Percentiles rank a stretch among this genome's conserved stretches.
phyloP scores from a whole-genome alignment of 2,113 vertebrate species.

The Cygnus buccinator region DNA sequence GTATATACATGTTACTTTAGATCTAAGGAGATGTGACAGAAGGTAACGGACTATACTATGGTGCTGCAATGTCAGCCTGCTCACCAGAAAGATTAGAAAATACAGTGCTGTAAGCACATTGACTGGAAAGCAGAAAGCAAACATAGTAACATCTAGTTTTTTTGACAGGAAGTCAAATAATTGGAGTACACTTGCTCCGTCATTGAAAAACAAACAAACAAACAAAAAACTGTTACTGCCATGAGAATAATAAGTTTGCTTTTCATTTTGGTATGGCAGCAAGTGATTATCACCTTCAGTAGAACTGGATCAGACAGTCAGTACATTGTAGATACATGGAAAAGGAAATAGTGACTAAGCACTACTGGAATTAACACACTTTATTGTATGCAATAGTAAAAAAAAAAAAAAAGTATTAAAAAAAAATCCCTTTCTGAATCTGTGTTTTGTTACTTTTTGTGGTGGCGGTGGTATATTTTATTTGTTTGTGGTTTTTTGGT shows the following conservation, averaged over 20 bases:
- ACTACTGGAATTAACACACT: not conserved
- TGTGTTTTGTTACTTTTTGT: not conserved
- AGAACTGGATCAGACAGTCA: not conserved
- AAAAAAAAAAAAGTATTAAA: not conserved
- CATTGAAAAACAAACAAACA: not conserved
- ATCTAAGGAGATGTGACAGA: constrained; percentile 43
- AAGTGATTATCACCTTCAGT: constrained; percentile 4
- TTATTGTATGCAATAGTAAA: not conserved
- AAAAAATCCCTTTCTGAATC: not conserved
- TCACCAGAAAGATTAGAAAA: not conserved
- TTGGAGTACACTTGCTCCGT: not conserved
- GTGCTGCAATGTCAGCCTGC: not conserved
- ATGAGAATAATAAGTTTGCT: not conserved
- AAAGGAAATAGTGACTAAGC: not conserved
- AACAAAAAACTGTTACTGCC: not conserved
- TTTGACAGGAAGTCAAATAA: constrained; percentile 8
- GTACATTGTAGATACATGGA: rapidly evolving
- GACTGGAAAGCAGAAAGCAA: not conserved
- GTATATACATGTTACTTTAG: not conserved
- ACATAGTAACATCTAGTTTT: not conserved
- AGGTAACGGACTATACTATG: not conserved
- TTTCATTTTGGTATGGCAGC: constrained; percentile 10
- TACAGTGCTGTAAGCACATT: not conserved
- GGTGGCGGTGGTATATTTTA: too few relatives aligned
- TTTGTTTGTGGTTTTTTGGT: not conserved